Base-by-base conservation (phyloP, 2,888 invertebrate species). In the Venustoraphidia nigricollis region DNA sequence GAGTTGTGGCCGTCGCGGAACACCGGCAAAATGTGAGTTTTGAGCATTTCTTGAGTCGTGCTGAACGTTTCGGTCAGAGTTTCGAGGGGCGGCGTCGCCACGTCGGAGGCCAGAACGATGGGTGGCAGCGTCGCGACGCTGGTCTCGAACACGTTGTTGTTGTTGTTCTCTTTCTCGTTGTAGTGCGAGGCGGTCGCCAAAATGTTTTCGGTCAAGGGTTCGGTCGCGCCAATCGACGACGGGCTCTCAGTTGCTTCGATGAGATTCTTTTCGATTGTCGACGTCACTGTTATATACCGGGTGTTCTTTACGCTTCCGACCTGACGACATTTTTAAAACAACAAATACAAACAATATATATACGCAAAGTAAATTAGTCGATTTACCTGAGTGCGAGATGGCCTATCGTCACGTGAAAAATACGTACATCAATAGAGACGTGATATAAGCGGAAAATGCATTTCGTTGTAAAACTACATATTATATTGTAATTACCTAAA, bases 61-160 rank as follows among this genome's bases (percentile, higher is more conserved):
- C 91, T 90, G 67, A 90, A 93, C 3, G 90, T 90, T 67, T 93
- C 91, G 1, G 89, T 90, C 41, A 88, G 71, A 1, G 90, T 91
- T 69, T 91, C 89, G 45, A 93, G 66, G 0, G 89, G 88, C 10
- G 90, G 89, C 0, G 90, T 91, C 64, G 85, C 86, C 62, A 80
- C 79, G 57, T 83, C 83, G 9, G 81, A 77, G 8, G 83, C 77
- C 39, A 89, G 68, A 50, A 81, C 80, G 52, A 92, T 78, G 0
- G 89, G 79, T 9, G 89, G 88, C 37, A 92, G 69, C 1, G 91
- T 91, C 9, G 83, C 88, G 48, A 91, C 78, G 57, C 85, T 86
- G 10, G 85, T 83, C 63, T 85, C 83, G 51, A 86, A 66, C 44
- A 77, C 68, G 55, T 73, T 68, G 47, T 76, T 72, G 47, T 76